Conservation (phyloP, 2,888 invertebrate species). For the Apamea epomidion region DNA sequence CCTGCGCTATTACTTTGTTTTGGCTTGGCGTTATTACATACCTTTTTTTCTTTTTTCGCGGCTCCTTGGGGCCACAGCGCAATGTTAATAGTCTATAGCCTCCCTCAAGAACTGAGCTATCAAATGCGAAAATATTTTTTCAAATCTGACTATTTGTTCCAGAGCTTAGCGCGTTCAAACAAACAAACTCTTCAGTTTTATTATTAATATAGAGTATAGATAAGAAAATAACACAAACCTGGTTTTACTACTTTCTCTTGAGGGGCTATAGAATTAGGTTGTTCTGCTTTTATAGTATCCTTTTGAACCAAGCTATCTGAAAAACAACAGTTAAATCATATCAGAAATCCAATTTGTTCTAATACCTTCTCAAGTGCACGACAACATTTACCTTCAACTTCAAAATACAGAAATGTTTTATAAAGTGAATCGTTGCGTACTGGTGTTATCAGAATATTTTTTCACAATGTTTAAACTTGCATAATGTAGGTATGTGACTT, state of each 20-base stretch:
- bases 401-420: conserved; percentile 22
- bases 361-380: conserved; percentile 20
- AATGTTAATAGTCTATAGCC: too few relatives aligned
- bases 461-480: conserved; percentile 24
- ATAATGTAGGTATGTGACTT: not conserved
- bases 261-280: conserved; percentile 9
- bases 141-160: too few relatives aligned
- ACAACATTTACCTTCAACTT: conserved; percentile 18
- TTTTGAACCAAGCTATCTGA: conserved; percentile 44
- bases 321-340: conserved; percentile 25
- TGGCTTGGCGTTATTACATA: too few relatives aligned
- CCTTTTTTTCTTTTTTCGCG: too few relatives aligned
- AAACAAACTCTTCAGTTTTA: too few relatives aligned
- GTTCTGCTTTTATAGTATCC: not conserved
- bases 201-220: not conserved
- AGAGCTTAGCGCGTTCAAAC: too few relatives aligned
- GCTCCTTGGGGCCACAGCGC: too few relatives aligned
- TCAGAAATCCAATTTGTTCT: not conserved
- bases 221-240: conserved; percentile 51
- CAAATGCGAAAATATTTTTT: too few relatives aligned
- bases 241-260: conserved; percentile 30
- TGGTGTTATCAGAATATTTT: conserved; percentile 19
- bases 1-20: too few relatives aligned
- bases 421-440: not conserved
- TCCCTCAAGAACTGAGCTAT: too few relatives aligned